These are phyloP conservation scores for Uria aalge DNA, from an alignment of 2,113 vertebrate species.

Conservation along the genomic window DNA sequence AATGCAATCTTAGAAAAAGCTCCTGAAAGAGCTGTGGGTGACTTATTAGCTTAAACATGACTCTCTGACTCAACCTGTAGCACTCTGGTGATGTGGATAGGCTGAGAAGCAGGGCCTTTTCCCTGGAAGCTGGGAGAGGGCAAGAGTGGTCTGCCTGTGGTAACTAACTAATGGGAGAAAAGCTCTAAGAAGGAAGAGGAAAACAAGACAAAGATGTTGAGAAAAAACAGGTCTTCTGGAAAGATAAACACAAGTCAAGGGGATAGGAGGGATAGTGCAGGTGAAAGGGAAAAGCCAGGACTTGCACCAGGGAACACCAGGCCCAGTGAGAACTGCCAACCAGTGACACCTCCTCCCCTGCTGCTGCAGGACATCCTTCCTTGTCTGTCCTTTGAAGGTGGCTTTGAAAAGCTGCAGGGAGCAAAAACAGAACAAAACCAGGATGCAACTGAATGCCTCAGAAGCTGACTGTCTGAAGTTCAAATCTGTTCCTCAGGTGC, in stretches of 20 bases:
- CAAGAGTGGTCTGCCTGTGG: neutral
- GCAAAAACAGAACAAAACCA: neutral
- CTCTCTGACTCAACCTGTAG: neutral
- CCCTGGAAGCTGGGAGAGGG: neutral
- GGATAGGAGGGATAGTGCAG: neutral
- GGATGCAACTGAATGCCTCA: neutral
- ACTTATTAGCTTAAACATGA: neutral
- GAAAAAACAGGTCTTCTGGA: neutral
- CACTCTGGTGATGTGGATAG: neutral
- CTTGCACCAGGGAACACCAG: neutral
- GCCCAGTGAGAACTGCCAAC: neutral
- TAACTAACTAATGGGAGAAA: neutral
- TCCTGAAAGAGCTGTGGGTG: neutral
- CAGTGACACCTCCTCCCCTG: neutral
- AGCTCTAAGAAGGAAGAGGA: neutral
- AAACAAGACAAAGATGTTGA: neutral
- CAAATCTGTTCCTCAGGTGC: neutral
- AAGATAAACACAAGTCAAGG: neutral
- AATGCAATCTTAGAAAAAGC: neutral
- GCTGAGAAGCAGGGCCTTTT: neutral
- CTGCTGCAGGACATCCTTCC: neutral
- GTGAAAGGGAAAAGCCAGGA: neutral
- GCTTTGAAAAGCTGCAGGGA: neutral
- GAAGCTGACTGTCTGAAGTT: neutral
- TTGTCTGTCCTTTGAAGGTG: neutral